Conservation (phyloP, 2,113 vertebrate species). For the Neogale vison region DNA sequence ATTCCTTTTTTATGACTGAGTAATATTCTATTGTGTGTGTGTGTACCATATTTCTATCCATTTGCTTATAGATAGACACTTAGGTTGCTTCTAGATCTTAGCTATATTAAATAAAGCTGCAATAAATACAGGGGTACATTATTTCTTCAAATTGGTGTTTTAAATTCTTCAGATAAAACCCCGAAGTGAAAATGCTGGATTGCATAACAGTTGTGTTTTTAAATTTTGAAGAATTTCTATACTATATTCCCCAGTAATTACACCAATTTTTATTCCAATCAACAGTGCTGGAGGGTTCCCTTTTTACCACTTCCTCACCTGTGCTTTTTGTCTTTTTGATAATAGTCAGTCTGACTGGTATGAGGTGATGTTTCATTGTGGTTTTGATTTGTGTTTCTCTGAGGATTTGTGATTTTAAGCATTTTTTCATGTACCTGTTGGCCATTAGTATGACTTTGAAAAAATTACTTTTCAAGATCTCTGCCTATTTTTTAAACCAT, state of each 20-base stretch:
- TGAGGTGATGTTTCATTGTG: not conserved
- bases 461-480: not conserved
- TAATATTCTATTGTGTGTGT: not conserved
- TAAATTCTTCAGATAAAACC: not conserved
- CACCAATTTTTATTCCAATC: not conserved
- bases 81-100: not conserved
- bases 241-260: not conserved
- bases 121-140: not conserved
- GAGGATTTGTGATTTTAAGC: not conserved
- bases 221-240: not conserved
- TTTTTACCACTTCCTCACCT: not conserved
- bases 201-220: not conserved
- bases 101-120: not conserved
- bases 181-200: not conserved
- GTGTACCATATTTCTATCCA: not conserved
- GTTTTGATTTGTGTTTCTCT: not conserved
- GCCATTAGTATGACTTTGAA: not conserved
- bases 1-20: not conserved
- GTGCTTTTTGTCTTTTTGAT: not conserved
- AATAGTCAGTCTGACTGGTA: not conserved
- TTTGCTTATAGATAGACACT: not conserved
- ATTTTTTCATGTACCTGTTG: not conserved
- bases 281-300: not conserved
- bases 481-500: not conserved
- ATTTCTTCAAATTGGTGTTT: not conserved